Evolutionary conservation across 2,888 invertebrate genomes (phyloP), one percentile per base, ranked within the genome.

Genomic region (Hoplodrina ambigua): DNA sequence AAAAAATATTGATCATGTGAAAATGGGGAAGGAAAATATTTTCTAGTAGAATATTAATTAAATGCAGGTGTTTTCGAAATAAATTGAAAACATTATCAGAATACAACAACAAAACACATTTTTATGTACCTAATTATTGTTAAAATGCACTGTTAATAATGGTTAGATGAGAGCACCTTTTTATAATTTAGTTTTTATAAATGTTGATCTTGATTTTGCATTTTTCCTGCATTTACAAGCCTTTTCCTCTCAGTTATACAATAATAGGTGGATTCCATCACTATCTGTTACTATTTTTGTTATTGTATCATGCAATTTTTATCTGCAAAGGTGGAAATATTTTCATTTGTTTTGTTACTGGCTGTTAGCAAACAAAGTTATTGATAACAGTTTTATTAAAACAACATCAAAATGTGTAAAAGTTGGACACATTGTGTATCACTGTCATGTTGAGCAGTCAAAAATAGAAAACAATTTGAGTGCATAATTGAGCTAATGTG

Each of bases 271-370:
- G 5, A 65, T 59, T 60, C 52, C 4, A 5, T 19, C 54, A 62
- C 41, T 79, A 62, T 75, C 49, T 58, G 11, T 25, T 79, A 56
- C 44, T 55, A 72, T 64, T 61, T 78, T 37, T 66, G 66, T 66
- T 60, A 52, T 67, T 66, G 37, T 58, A 33, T 54, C 25, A 55
- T 55, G 37, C 33, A 63, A 10, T 55, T 78, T 54, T 58, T 57
- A 78, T 66, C 49, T 60, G 10, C 41, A 52, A 0, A 69, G 46
- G 1, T 62, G 19, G 49, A 62, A 50, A 71, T 58, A 44, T 58
- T 56, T 53, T 30, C 30, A 49, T 56, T 63, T 53, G 37, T 30
- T 59, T 75, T 72, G 44, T 79, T 46, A 11, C 58, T 68, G 46
- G 46, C 75, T 74, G 41, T 25, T 44, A 66, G 5, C 30, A 25